Evolutionary conservation across 2,888 invertebrate genomes (phyloP), one percentile per base, ranked within the genome.

Genomic region (Orchesella flavescens): DNA sequence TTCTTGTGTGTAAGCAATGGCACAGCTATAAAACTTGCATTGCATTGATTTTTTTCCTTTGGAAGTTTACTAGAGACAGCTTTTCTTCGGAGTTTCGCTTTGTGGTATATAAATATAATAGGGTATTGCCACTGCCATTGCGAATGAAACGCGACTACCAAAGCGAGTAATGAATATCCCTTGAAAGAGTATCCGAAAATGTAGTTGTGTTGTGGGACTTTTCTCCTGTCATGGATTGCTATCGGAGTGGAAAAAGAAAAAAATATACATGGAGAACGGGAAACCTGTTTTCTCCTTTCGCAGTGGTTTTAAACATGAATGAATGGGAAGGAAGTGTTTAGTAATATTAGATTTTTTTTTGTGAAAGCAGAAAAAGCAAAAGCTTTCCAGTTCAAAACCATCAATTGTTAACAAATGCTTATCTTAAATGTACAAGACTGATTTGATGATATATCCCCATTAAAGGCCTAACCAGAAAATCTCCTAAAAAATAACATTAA

Each of bases 31-130:
- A 34, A 61, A 24, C 23, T 12, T 9, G 61, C 61, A 19, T 82
- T 84, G 79, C 86, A 84, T 86, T 84, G 84, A 84, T 83, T 84
- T 86, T 84, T 86, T 72, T 68, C 43, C 7, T 43, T 59, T 2
- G 34, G 34, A 34, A 34, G 34, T 34, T 34, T 34, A 34, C 34
- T 34, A 34, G 34, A 34, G 34, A 4, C 34, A 34, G 34, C 34
- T 34, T 7, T 34, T 34, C 34, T 34, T 34, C 34, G 34, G 7
- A 34, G n/a, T 34, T 9, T 49, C 4, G 19, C 23, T 23, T 74
- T 74, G 74, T 74, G 57, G 46, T 15, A 5, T 23, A 12, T 44
- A 46, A 43, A 44, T 19, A 13, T 74, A 23, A 53, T 72, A 24
- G 53, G 55, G 43, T 13, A 57, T 34, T 12, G 63, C 44, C 46